Conservation (phyloP, 30 jellyfish, hydroid and myxozoan genomes). For the Turritopsis dohrnii region DNA sequence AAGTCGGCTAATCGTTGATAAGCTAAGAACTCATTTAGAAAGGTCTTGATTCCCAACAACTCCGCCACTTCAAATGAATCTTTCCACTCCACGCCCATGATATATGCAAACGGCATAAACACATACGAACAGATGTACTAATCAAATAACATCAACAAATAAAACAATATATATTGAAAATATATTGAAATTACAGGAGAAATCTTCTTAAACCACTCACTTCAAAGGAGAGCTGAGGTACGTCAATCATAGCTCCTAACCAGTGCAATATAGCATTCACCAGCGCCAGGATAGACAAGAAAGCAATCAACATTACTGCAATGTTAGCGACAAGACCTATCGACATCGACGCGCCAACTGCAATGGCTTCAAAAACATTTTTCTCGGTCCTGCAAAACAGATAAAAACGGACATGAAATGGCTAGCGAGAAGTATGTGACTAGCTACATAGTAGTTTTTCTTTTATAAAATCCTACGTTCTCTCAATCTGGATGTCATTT, state of each 20-base stretch:
- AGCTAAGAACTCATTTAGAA: constrained; percentile 81
- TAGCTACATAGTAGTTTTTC: not conserved
- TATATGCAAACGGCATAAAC: constrained; percentile 82
- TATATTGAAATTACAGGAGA: not conserved
- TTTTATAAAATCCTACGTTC: constrained; percentile 42
- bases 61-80: constrained; percentile 80
- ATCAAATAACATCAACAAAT: not conserved
- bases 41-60: constrained; percentile 75
- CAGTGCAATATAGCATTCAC: constrained; percentile 53
- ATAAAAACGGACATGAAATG: not conserved
- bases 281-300: constrained; percentile 64
- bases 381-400: constrained; percentile 43
- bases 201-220: constrained; percentile 25
- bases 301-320: constrained; percentile 84
- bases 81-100: constrained; percentile 91
- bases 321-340: constrained; percentile 84
- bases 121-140: constrained; percentile 82
- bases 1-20: constrained; percentile 46
- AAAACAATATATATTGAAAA: too few relatives aligned
- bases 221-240: constrained; percentile 48
- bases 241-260: constrained; percentile 62
- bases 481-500: constrained; percentile 45
- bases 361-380: constrained; percentile 81
- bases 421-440: not conserved
- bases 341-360: constrained; percentile 93